Evolutionary conservation across 2,113 vertebrate species (phyloP).

Genomic region (Camelus dromedarius): DNA sequence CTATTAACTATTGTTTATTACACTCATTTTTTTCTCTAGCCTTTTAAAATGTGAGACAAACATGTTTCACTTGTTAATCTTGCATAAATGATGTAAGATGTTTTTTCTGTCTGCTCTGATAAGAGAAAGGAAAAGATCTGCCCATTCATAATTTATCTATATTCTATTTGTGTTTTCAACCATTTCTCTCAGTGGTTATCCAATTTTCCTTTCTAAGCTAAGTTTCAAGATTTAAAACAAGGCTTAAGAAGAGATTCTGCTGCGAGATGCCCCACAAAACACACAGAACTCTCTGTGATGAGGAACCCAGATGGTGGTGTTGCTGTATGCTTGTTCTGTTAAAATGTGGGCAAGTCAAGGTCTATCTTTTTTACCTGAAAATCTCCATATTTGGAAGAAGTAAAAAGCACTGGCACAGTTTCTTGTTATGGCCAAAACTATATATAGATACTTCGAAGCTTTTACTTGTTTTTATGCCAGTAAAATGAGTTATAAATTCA

Average conservation of each 20-base stretch:
- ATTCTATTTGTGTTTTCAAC: constrained; percentile 35
- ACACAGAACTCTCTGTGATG: background rate
- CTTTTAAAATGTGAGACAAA: background rate
- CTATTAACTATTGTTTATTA: background rate
- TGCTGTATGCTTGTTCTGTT: background rate
- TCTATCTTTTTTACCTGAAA: constrained; percentile 1
- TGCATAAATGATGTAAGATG: background rate
- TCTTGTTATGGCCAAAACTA: background rate
- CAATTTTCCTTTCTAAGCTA: background rate
- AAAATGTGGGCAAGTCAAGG: background rate
- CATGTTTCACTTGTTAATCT: background rate
- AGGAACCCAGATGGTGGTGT: background rate
- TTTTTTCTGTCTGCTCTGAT: constrained; percentile 24
- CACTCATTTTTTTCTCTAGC: background rate
- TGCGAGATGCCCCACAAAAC: background rate
- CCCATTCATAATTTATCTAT: background rate
- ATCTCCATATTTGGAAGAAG: constrained; percentile 9
- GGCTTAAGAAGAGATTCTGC: background rate
- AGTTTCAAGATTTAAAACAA: constrained; percentile 57
- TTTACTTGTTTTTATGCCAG: constrained; percentile 47
- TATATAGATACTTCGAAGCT: background rate
- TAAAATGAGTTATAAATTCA: constrained; percentile 59
- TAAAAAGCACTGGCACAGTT: background rate
- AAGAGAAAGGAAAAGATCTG: background rate
- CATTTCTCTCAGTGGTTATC: background rate